These are phyloP conservation scores for Talpa occidentalis DNA, from an alignment of 2,113 vertebrate genomes.

Conservation along the genomic window DNA sequence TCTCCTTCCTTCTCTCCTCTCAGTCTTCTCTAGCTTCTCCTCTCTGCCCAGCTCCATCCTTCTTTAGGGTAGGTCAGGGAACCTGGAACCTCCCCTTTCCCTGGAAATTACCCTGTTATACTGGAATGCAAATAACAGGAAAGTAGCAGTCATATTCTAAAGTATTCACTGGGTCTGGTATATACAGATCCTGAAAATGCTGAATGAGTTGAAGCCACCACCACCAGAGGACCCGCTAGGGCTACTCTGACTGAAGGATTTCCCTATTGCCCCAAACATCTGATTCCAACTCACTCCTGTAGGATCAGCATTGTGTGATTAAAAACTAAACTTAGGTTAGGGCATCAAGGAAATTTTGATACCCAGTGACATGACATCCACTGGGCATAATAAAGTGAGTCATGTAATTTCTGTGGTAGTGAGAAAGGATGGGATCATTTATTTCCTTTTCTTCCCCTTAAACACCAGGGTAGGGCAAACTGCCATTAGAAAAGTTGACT, in stretches of 20 bases:
- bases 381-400: not conserved
- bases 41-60: too few species aligned
- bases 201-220: not conserved
- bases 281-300: not conserved
- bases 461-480: not conserved
- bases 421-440: not conserved
- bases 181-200: not conserved
- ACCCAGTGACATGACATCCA: not conserved
- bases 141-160: not conserved
- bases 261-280: not conserved
- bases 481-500: not conserved
- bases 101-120: not conserved
- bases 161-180: not conserved
- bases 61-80: too few species aligned
- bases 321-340: not conserved
- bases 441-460: not conserved
- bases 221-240: not conserved
- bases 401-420: not conserved
- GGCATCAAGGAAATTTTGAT: conserved; percentile 12
- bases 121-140: not conserved
- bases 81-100: too few species aligned
- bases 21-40: too few species aligned
- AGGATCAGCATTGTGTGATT: not conserved
- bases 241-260: not conserved
- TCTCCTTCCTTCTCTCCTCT: too few species aligned